Conservation (phyloP, 2,888 invertebrate genomes). For the Eristalinus sepulchralis region DNA sequence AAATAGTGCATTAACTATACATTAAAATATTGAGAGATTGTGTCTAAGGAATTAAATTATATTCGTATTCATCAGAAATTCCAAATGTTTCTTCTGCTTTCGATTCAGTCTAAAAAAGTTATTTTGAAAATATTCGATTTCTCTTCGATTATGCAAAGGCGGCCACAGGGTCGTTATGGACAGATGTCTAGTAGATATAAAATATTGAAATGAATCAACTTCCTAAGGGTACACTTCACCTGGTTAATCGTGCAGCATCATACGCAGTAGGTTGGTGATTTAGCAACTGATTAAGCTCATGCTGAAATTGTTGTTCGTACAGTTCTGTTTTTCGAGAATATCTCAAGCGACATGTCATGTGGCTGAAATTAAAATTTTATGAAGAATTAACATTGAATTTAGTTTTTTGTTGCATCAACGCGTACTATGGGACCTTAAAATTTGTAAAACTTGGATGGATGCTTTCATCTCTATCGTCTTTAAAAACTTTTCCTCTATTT, state of each 20-base stretch:
- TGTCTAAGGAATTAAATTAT: constrained; percentile 46
- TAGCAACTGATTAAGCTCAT: constrained; percentile 71
- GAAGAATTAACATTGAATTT: too few relatives aligned
- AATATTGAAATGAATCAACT: not conserved
- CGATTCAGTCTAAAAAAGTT: constrained; percentile 69
- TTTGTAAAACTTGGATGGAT: constrained; percentile 71
- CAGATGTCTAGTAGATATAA: constrained; percentile 67
- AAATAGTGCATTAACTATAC: too few relatives aligned
- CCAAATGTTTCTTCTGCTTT: constrained; percentile 68
- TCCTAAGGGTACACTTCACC: constrained; percentile 50
- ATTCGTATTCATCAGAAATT: constrained; percentile 69
- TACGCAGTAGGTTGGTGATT: constrained; percentile 71
- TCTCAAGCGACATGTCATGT: constrained; percentile 72
- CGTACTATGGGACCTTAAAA: constrained; percentile 73
- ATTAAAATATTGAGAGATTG: too few relatives aligned
- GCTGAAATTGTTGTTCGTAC: constrained; percentile 72
- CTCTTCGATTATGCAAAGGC: constrained; percentile 73
- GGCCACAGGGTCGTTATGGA: constrained; percentile 75
- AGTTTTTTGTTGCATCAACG: not conserved
- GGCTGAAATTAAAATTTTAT: too few relatives aligned
- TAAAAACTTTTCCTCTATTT: not conserved
- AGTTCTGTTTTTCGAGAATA: constrained; percentile 46
- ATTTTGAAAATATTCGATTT: constrained; percentile 67
- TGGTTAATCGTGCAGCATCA: constrained; percentile 73
- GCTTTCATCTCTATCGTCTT: constrained; percentile 67